Base-by-base conservation (phyloP, 1,140 invertebrate genomes). In the Nasonia giraulti region DNA sequence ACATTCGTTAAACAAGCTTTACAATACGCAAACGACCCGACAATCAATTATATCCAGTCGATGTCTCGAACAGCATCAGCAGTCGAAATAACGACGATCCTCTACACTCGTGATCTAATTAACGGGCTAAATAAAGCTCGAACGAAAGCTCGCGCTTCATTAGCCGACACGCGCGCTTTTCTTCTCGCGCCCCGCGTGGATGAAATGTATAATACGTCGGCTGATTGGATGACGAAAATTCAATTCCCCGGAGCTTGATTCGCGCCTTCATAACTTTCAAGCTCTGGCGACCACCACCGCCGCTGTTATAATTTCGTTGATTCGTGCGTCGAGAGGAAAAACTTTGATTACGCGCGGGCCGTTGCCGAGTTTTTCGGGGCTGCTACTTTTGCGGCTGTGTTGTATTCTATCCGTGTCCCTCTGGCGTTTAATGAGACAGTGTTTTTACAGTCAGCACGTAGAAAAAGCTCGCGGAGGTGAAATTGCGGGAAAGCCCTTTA, bases 191-290 rank as follows among this genome's bases (percentile, higher is more conserved):
- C 33, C 27, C 27, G 27, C 27, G 33, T 37, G 33, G 33, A 37
- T 5, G 33, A 6, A 37, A 37, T 37, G 33, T 37, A 74, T 74
- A 74, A 74, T 74, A 31, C 4, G 73, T 74, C 73, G 73, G 8
- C 17, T 74, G 73, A 74, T 74, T 74, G 73, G 73, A 74, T 11
- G 73, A 20, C 12, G 73, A 74, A 27, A 74, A 74, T 74, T 74
- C 11, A 74, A n/a, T 74, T 74, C 31, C 14, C 37, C 37, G 14
- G 33, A 37, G 55, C 55, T 62, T 62, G 17, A 62, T 62, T 62
- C 55, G 6, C 6, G 55, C 20, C 55, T 20, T 62, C 55, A 62
- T 62, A 62, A 62, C 4, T 62, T 62, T 62, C 27, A 10, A 66
- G 62, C 14, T n/a, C 1, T 17, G 27, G 27, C 27, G 27, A 27